Evolutionary conservation across 1,140 invertebrate species (phyloP), one percentile per base, ranked within the genome.

Genomic region (Pseudomyrmex sp.): DNA sequence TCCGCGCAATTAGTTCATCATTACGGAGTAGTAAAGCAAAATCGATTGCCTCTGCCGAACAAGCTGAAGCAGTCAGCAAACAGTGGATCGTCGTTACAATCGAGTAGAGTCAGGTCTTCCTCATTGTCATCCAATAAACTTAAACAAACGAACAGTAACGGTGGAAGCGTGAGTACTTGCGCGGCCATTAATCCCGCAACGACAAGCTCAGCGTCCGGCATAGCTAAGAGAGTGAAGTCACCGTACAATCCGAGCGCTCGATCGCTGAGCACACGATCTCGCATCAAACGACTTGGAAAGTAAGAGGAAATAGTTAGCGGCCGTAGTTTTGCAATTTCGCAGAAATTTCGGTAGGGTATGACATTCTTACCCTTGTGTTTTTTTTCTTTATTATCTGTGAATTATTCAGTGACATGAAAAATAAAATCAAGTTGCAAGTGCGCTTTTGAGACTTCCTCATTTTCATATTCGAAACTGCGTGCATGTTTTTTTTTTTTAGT

Each of bases 201-300:
- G 1, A 80, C 88, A 18, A 75, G 88, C 44, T 50, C 86, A 56
- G 82, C 85, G 54, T 87, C 90, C 7, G 88, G 83, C 23, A 91
- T 94, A 73, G 85, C 92, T 13, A 94, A 93, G 58, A 88, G 92
- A 54, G 92, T 92, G 1, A 94, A 94, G 69, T 91, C 92, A 8
- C 90, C 92, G 0, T 93, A 93, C 44, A 93, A 92, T 82, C 89
- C 91, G n/a, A 89, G 88, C 66, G 87, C 90, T 18, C 85, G 90
- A 62, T 93, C 93, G 13, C 76, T 93, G 2, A 92, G 88, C 35
- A 94, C 94, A 26, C 89, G 93, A 63, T 94, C 94, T 62, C 90
- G 93, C 10, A 93, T 94, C 26, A 94, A 94, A 68, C 92, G 93
- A 3, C 91, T 94, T 15, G 93, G 93, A 20, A 94, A 94, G 80